A percentile compares a stretch with the other conserved stretches of the same genome.
phyloP scores from a whole-genome alignment of 2,113 vertebrate genomes.

The Xenopus laevis region DNA sequence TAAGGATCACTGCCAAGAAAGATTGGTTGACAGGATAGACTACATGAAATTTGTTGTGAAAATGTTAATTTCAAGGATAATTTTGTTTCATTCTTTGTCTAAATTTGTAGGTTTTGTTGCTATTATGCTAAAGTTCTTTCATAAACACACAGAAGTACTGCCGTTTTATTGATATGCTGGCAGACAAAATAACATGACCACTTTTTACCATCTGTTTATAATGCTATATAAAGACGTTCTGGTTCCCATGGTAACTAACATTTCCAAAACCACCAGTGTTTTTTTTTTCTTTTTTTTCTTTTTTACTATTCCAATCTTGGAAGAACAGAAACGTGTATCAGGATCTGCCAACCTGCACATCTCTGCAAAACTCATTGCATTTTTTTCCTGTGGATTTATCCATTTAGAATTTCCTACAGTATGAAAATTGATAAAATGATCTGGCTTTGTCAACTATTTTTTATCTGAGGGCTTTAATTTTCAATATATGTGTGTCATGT shows the following conservation, averaged over 20 bases:
- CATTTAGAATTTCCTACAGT: too few relatives aligned
- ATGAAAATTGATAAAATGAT: too few relatives aligned
- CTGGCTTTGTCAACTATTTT: too few relatives aligned
- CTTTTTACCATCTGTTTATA: conserved; percentile 81
- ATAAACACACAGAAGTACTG: conserved; percentile 55
- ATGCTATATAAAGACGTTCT: conserved; percentile 77
- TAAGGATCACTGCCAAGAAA: conserved; percentile 61
- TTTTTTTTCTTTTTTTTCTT: conserved; percentile 56
- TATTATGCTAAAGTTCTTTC: conserved; percentile 61
- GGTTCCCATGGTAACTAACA: conserved; percentile 70
- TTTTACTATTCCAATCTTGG: conserved; percentile 43
- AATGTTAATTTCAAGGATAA: conserved; percentile 53
- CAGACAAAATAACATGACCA: conserved; percentile 72
- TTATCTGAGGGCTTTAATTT: too few relatives aligned
- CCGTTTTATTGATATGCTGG: conserved; percentile 71
- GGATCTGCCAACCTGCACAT: conserved; percentile 48
- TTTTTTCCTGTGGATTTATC: neutral
- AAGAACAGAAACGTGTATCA: conserved; percentile 54
- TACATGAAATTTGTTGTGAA: conserved; percentile 63
- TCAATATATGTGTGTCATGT: too few relatives aligned
- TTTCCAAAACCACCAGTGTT: conserved; percentile 70
- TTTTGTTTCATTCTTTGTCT: conserved; percentile 38
- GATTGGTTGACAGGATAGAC: conserved; percentile 56
- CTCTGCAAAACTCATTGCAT: conserved; percentile 47
- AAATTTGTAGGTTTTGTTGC: conserved; percentile 59